Base-by-base conservation (phyloP, 2,113 vertebrate genomes). In the Clarias magur region DNA sequence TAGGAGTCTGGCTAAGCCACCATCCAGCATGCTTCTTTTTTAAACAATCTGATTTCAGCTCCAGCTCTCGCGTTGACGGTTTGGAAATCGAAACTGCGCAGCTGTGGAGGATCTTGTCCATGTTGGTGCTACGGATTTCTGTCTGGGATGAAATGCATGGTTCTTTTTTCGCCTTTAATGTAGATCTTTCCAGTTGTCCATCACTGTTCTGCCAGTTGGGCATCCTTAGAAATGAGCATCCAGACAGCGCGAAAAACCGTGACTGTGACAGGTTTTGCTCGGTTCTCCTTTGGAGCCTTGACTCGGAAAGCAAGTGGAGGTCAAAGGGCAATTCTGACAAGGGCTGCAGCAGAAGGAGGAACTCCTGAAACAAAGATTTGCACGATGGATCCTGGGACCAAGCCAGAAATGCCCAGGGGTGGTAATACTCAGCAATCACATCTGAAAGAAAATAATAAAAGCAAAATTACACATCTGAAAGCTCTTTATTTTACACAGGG, bases 271-370 rank as follows among this genome's bases (percentile, higher is more conserved):
- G 62, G 12, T 48, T 80, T 21, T 57, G 38, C 4, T 56, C 60
- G 10, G 17, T 94, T 78, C 95, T 94, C 78, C 94, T 95, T 42
- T 96, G 94, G 87, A 97, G 93, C 85, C 93, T 94, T 67, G 96
- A 94, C 93, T 99, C 97, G 0, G 98, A 96, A 5, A 99, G 96
- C 57, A 99, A 91, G 93, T 99, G 97, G 17, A 99, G 95, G 93
- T 96, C 96, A 92, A 99, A 99, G 87, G 97, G 97, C 88, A 99
- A 91, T 86, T 97, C 93, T 7, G 97, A 97, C 34, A 99, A 96
- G 0, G 98, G 98, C 91, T 99, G 98, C 0, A 99, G 94, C 70
- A 99, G 93, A 62, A 98, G 95, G 15, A 99, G 95, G 34, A 99
- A 95, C 91, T 99, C 97, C 91, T 98, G 97, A 0, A 98, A 97